Conservation (phyloP, 2,888 invertebrate species). For the Plagodis pulveraria region DNA sequence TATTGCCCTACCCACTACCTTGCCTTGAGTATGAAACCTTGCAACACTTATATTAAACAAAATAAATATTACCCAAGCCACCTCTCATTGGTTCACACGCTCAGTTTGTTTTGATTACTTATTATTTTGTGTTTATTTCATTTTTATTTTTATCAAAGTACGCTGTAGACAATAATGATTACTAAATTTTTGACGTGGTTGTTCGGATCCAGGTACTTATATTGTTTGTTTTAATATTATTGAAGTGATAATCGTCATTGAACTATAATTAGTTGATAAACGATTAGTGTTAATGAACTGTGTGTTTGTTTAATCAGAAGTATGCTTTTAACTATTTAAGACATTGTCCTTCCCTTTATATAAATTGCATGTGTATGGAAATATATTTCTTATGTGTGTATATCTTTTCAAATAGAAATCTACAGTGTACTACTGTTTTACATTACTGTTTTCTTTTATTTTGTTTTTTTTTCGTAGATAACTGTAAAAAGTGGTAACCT, state of each 20-base stretch:
- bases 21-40: constrained; percentile 28
- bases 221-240: background rate
- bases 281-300: background rate
- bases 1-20: constrained; percentile 3
- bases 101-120: constrained; percentile 3
- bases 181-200: constrained; percentile 18
- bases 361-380: constrained; percentile 4
- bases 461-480: constrained; percentile 45
- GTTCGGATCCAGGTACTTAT: constrained; percentile 18
- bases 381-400: background rate
- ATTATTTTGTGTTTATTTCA: constrained; percentile 2
- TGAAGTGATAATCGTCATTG: background rate
- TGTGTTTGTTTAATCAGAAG: background rate
- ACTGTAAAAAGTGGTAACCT: constrained; percentile 78
- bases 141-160: background rate
- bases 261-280: background rate
- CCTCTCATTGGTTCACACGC: constrained; percentile 17
- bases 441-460: constrained; percentile 6
- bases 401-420: constrained; percentile 1
- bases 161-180: constrained; percentile 11
- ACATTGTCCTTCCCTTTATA: background rate
- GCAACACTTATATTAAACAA: constrained; percentile 79
- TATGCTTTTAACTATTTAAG: background rate
- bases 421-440: constrained; percentile 5
- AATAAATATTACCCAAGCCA: constrained; percentile 18